Conservation (phyloP, 1,140 invertebrate species). For the Myzus persicae region DNA sequence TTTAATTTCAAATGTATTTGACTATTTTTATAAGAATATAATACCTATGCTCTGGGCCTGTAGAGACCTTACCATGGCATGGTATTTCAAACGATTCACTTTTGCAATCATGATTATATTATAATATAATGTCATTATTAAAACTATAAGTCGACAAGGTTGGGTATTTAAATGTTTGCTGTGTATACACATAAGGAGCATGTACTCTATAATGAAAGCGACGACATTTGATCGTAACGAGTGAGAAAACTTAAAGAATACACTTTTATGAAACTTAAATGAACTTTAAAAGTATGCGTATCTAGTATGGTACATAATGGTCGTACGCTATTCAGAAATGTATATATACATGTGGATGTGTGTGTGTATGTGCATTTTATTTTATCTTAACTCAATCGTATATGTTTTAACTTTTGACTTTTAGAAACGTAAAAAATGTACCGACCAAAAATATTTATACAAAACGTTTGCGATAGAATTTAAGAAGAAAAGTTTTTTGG, state of each 20-base stretch:
- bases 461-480: neutral
- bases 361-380: neutral
- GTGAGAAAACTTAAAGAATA: neutral
- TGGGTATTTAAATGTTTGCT: neutral
- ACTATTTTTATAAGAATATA: too few relatives aligned
- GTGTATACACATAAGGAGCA: neutral
- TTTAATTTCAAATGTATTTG: too few relatives aligned
- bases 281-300: neutral
- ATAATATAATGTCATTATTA: neutral
- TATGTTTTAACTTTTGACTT: neutral
- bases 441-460: neutral
- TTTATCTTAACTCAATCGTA: neutral
- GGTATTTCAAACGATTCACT: too few relatives aligned
- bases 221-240: neutral
- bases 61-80: too few relatives aligned
- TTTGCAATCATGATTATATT: too few relatives aligned
- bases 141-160: neutral
- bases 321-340: neutral
- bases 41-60: too few relatives aligned
- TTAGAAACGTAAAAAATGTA: neutral
- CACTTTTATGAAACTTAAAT: constrained; percentile 10
- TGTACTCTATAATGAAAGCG: neutral
- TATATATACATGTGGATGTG: neutral
- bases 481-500: neutral
- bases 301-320: neutral